Conservation (phyloP, 2,888 invertebrate species). For the Chrysodeixis includens region DNA sequence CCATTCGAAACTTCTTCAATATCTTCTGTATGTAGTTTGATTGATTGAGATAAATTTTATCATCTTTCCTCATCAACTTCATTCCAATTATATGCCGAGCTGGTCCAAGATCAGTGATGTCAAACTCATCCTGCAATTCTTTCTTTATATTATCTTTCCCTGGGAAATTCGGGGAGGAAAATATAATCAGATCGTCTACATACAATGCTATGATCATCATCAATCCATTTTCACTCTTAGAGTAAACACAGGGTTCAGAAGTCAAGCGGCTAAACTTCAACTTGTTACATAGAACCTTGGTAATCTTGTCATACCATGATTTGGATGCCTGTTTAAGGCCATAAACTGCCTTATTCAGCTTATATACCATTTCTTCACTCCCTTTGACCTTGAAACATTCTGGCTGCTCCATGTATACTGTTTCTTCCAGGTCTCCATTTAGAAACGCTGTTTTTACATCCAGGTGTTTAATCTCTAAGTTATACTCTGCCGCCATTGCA, state of each 20-base stretch:
- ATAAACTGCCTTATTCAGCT: slow-evolving; percentile 16
- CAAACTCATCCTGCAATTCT: background rate
- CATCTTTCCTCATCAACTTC: background rate
- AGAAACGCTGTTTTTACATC: slow-evolving; percentile 19
- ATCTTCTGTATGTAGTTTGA: background rate
- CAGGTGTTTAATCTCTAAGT: slow-evolving; percentile 11
- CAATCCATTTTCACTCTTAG: background rate
- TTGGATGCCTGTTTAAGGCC: slow-evolving; percentile 9
- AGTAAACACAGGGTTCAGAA: slow-evolving; percentile 9
- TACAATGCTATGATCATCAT: background rate
- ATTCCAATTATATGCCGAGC: background rate
- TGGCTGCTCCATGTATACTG: slow-evolving; percentile 22
- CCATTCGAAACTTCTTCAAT: background rate
- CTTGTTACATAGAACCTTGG: background rate
- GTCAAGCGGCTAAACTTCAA: background rate
- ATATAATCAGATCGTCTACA: background rate
- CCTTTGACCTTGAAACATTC: background rate
- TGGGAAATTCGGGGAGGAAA: background rate
- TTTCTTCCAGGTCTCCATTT: slow-evolving; percentile 8
- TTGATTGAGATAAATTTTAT: background rate
- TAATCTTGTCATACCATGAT: slow-evolving; percentile 6
- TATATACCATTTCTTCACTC: slow-evolving; percentile 10
- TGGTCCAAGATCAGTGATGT: background rate
- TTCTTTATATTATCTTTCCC: background rate
- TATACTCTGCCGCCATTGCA: slow-evolving; percentile 9